phyloP scores from a whole-genome alignment of 2,888 invertebrate species.

The Clostera curtula region DNA sequence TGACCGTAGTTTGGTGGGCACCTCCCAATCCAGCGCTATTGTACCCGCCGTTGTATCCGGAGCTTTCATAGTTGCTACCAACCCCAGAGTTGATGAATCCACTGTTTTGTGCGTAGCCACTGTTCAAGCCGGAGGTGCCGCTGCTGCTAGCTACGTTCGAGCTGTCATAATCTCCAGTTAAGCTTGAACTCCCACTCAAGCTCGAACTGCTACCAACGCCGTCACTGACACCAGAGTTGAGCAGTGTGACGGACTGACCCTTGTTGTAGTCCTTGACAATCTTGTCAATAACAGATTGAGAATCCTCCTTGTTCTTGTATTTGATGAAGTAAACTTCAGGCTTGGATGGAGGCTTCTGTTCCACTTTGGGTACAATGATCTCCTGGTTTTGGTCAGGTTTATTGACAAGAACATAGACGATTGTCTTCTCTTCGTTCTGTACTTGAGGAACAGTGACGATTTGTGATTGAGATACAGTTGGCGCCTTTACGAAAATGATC shows the following conservation, averaged over 20 bases:
- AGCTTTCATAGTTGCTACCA: not conserved
- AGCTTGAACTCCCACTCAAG: slow-evolving; percentile 2
- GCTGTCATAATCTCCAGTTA: not conserved
- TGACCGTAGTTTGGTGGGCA: too few relatives aligned
- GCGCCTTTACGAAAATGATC: slow-evolving; percentile 87
- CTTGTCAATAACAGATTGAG: slow-evolving; percentile 58
- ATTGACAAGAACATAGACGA: slow-evolving; percentile 85
- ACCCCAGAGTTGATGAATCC: not conserved
- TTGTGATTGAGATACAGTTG: slow-evolving; percentile 78
- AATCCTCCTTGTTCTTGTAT: slow-evolving; percentile 79
- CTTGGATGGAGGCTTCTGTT: slow-evolving; percentile 82
- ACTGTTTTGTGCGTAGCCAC: not conserved
- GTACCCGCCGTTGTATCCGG: slow-evolving; percentile 4
- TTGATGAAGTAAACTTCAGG: slow-evolving; percentile 87
- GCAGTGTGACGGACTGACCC: slow-evolving; percentile 19
- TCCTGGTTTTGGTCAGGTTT: slow-evolving; percentile 82
- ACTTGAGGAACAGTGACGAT: slow-evolving; percentile 77
- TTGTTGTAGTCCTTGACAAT: slow-evolving; percentile 58
- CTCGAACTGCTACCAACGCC: slow-evolving; percentile 2
- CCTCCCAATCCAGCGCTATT: slow-evolving; percentile 4
- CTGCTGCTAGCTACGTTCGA: not conserved
- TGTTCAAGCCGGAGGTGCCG: slow-evolving; percentile 1
- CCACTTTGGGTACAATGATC: slow-evolving; percentile 77
- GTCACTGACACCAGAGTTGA: slow-evolving; percentile 7
- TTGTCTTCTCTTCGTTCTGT: slow-evolving; percentile 83